phyloP scores from a whole-genome alignment of 2,888 invertebrate species.

The Nephrotoma flavescens region DNA sequence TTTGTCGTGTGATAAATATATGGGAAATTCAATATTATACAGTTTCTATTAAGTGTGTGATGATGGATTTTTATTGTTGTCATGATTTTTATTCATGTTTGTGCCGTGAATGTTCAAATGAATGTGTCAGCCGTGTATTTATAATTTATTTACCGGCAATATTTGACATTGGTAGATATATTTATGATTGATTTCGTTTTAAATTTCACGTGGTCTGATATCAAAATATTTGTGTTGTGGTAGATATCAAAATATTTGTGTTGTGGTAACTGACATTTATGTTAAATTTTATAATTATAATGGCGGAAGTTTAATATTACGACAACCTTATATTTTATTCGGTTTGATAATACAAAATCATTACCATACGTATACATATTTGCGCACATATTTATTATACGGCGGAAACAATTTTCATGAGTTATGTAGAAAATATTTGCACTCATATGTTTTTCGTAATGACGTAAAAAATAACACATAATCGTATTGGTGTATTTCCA shows the following conservation, averaged over 20 bases:
- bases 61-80: neutral
- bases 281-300: neutral
- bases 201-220: neutral
- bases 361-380: too few species aligned
- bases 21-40: neutral
- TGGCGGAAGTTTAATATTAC: neutral
- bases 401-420: neutral
- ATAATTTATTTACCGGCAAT: neutral
- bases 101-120: neutral
- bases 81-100: neutral
- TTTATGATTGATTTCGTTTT: neutral
- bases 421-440: neutral
- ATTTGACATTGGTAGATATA: neutral
- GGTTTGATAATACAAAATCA: neutral
- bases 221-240: neutral
- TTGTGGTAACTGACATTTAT: neutral
- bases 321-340: neutral
- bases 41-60: neutral
- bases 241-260: neutral
- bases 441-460: neutral
- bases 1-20: neutral
- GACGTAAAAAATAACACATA: neutral
- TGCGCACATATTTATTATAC: neutral
- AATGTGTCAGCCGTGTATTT: neutral
- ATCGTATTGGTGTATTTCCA: neutral